Percentiles rank a stretch among this genome's conserved stretches.
These are phyloP conservation scores for Orchesella flavescens DNA, from an alignment of 2,888 invertebrate species.

Conservation along the genomic window DNA sequence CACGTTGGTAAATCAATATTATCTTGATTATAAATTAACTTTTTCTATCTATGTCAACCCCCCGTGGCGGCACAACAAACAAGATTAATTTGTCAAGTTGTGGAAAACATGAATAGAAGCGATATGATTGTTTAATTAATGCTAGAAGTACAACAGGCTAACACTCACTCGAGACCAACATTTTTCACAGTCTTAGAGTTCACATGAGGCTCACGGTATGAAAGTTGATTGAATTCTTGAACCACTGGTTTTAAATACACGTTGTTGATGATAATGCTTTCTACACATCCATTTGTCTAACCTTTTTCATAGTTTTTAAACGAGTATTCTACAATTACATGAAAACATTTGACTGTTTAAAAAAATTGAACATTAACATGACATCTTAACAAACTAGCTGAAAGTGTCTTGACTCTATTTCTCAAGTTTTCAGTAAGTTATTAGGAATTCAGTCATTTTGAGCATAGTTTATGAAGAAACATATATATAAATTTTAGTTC, in stretches of 20 bases:
- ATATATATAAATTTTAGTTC: no score
- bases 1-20: conserved; percentile 34
- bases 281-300: background rate
- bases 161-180: conserved; percentile 32
- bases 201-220: conserved; percentile 46
- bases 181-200: conserved; percentile 51
- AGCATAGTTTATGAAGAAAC: no score
- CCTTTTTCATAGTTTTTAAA: background rate
- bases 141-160: conserved; percentile 31
- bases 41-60: conserved; percentile 55
- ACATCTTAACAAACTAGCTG: background rate
- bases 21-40: conserved; percentile 38
- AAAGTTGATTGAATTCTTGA: conserved; percentile 46
- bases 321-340: background rate
- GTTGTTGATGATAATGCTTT: no score
- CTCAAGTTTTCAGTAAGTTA: no score
- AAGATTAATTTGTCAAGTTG: conserved; percentile 59
- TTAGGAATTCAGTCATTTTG: no score
- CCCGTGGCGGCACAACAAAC: conserved; percentile 46
- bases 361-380: background rate
- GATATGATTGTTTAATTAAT: conserved; percentile 56
- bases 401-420: no score
- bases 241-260: no score
- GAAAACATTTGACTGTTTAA: background rate
- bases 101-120: conserved; percentile 17